Base-by-base conservation (phyloP, 2,888 invertebrate species). In the Colostygia pectinataria region DNA sequence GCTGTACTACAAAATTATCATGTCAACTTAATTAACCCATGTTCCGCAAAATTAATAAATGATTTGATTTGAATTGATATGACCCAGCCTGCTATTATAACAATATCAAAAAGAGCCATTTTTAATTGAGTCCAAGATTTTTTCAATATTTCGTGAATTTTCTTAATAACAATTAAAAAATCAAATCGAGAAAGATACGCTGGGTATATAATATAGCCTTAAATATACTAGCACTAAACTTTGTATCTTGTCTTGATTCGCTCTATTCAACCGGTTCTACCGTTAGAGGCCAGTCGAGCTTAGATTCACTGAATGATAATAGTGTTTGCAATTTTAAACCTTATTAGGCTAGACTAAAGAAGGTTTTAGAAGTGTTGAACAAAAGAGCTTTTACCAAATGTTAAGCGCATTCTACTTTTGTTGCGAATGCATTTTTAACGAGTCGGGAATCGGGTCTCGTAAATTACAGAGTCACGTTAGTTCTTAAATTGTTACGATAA, bases 221-320 rank as follows among this genome's bases (percentile, higher is more conserved):
- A 12, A 12, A 27, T 37, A 39, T 33, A 38, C 37, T 44, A 46
- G 28, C 31, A 38, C 42, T 46, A 33, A 46, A 45, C 28, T 42
- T 37, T 25, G 34, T 31, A 38, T 60, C 54, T 52, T 51, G 54
- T 51, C 53, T 62, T 50, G 46, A 63, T n/a, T n/a, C n/a, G 51
- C 54, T 66, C 62, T 64, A 63, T 53, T 67, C 63, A 66, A 80
- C 80, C 79, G 77, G 80, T 79, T 80, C 57, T 57, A 71, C 78
- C 76, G 80, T 80, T 80, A 78, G 57, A 60, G 51, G 61, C 59
- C 61, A 63, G 58, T 53, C 57, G 58, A 55, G 38, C 57, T 50
- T 48, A 56, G 50, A 58, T 56, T 37, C 47, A 51, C 47, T 32
- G 28, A 40, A 51, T 52, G 55, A 59, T 57, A 55, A 49, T 13